A percentile compares a stretch with the other conserved stretches of the same genome.
These are phyloP conservation scores for Heteromyza rotundicornis DNA, from an alignment of 2,888 invertebrate species.

Conservation along the genomic window DNA sequence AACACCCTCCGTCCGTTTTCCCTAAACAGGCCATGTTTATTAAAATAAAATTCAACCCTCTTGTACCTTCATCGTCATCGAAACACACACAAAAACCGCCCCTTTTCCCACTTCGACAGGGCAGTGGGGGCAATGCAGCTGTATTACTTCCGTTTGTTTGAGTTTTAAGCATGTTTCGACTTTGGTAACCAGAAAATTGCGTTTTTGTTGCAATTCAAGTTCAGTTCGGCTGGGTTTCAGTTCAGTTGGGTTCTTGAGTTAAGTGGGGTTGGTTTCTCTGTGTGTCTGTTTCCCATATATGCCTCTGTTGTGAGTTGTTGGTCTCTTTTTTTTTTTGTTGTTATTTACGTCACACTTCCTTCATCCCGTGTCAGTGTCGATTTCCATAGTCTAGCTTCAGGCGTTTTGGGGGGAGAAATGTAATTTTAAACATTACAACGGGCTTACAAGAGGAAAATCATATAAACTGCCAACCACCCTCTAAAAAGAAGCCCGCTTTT, in stretches of 20 bases:
- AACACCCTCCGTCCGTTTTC: not conserved
- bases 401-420: slow-evolving; percentile 7
- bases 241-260: not conserved
- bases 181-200: slow-evolving; percentile 22
- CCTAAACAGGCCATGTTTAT: not conserved
- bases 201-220: slow-evolving; percentile 13
- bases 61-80: not conserved
- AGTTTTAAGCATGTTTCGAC: slow-evolving; percentile 17
- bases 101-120: not conserved
- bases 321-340: slow-evolving; percentile 11
- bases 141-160: slow-evolving; percentile 10
- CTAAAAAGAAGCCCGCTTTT: not conserved
- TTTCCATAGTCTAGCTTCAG: slow-evolving; percentile 22
- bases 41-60: slow-evolving; percentile 1
- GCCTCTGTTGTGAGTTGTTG: not conserved
- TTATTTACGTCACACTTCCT: slow-evolving; percentile 9
- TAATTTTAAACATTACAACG: slow-evolving; percentile 26
- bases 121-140: not conserved
- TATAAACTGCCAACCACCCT: not conserved
- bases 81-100: slow-evolving; percentile 11
- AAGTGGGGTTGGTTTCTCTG: not conserved
- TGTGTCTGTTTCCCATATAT: not conserved
- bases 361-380: slow-evolving; percentile 22
- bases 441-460: too few species aligned
- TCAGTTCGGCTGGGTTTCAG: slow-evolving; percentile 5